phyloP scores from a whole-genome alignment of 1,140 invertebrate genomes.

The Tetraneura akinire region DNA sequence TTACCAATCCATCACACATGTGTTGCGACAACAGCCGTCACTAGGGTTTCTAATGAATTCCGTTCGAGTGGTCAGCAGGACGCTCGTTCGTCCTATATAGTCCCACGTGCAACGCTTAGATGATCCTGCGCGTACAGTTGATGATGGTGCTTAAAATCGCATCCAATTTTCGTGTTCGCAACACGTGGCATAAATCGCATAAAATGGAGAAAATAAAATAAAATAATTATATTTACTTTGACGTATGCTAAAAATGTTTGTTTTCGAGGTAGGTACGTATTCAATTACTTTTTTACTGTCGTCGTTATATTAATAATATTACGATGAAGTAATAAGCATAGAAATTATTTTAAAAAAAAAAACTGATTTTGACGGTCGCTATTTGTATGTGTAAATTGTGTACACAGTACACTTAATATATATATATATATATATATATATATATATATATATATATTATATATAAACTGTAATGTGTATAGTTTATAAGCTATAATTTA shows the following conservation, averaged over 20 bases:
- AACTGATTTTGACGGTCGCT: neutral
- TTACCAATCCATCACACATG: neutral
- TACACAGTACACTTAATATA: too few relatives aligned
- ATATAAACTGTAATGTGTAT: too few relatives aligned
- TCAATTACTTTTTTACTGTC: too few relatives aligned
- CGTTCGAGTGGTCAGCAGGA: slow-evolving; percentile 18
- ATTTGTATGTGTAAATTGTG: neutral
- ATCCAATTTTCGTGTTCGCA: neutral
- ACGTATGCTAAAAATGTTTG: too few relatives aligned
- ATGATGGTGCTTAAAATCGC: neutral
- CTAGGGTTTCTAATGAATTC: slow-evolving; percentile 15
- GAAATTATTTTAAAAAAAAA: neutral
- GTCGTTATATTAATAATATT: too few relatives aligned
- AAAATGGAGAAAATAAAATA: too few relatives aligned
- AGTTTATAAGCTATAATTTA: neutral
- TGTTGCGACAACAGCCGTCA: slow-evolving; percentile 42
- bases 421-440: neutral
- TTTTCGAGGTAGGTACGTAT: too few relatives aligned
- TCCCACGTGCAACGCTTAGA: neutral
- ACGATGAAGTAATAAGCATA: too few relatives aligned
- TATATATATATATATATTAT: neutral
- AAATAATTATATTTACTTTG: too few relatives aligned
- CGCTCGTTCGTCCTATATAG: neutral
- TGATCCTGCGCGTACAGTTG: too few relatives aligned
- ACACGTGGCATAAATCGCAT: neutral